A percentile compares a stretch with the other conserved stretches of the same genome.
These are phyloP conservation scores for Ophion slaviceki DNA, from an alignment of 2,888 invertebrate genomes.

Conservation along the genomic window DNA sequence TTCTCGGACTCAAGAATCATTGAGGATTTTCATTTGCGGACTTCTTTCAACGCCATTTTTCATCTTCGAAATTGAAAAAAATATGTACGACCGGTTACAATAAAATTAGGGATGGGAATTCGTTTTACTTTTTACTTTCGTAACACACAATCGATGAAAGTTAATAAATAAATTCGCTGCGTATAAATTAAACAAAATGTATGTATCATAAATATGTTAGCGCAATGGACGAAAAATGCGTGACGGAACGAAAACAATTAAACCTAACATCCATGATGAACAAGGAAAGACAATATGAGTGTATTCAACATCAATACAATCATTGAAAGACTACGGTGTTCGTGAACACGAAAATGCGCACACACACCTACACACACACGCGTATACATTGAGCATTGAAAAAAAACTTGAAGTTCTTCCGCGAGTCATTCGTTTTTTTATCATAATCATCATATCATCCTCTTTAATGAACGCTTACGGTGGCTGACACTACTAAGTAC, in stretches of 20 bases:
- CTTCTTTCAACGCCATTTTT: background rate
- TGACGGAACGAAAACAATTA: conserved; percentile 17
- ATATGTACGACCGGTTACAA: background rate
- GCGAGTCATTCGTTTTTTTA: conserved; percentile 13
- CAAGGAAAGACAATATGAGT: conserved; percentile 3
- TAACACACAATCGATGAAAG: conserved; percentile 50
- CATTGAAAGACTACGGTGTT: conserved; percentile 51
- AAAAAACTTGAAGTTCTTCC: too few relatives aligned
- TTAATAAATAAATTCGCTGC: conserved; percentile 68
- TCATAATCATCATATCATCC: conserved; percentile 16
- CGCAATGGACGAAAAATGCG: background rate
- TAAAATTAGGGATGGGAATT: conserved; percentile 5
- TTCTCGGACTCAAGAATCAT: conserved; percentile 88
- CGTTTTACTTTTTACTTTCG: conserved; percentile 9
- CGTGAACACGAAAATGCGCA: conserved; percentile 13
- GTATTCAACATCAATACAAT: conserved; percentile 33
- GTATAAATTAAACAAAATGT: conserved; percentile 67
- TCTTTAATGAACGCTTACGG: conserved; percentile 43
- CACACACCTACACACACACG: background rate
- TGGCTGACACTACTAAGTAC: conserved; percentile 57
- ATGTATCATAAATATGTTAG: conserved; percentile 39
- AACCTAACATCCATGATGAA: conserved; percentile 20
- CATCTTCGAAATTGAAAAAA: conserved; percentile 10
- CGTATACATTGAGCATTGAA: background rate
- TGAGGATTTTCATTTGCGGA: conserved; percentile 45